Conservation (phyloP, 1,140 invertebrate genomes). For the Brachionus asplanchnoidis region DNA sequence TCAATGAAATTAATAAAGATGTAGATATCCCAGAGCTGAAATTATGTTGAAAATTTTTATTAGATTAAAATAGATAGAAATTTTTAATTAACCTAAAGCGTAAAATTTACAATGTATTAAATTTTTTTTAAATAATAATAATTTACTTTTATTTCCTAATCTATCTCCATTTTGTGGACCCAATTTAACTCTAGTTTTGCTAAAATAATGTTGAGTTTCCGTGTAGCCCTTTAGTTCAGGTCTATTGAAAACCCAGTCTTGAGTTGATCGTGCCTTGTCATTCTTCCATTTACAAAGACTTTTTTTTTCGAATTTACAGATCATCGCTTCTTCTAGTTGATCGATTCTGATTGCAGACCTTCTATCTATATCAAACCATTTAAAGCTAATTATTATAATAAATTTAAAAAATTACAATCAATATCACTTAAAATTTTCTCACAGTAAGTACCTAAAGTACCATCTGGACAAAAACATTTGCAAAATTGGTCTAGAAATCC, state of each 20-base stretch:
- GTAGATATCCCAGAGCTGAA: too few relatives aligned
- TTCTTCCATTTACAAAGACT: background rate
- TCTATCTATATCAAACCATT: background rate
- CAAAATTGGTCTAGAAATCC: constrained; percentile 20
- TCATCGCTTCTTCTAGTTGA: background rate
- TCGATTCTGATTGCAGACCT: background rate
- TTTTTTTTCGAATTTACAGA: background rate
- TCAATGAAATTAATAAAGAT: too few relatives aligned
- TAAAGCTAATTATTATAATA: background rate
- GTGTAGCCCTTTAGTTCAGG: background rate
- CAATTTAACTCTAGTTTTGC: background rate
- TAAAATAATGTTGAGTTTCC: constrained; percentile 13
- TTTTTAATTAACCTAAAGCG: too few relatives aligned
- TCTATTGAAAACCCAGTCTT: constrained; percentile 1
- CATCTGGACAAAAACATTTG: constrained; percentile 38
- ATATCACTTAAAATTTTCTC: background rate
- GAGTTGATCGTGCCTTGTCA: background rate
- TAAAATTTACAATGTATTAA: too few relatives aligned
- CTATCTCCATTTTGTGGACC: constrained; percentile 24
- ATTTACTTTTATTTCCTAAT: background rate
- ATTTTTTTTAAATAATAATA: too few relatives aligned
- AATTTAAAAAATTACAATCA: background rate
- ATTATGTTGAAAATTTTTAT: too few relatives aligned
- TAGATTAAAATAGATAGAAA: too few relatives aligned
- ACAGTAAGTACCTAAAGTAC: background rate